Base-by-base conservation (phyloP, 1,140 invertebrate genomes). In the Ooceraea biroi region DNA sequence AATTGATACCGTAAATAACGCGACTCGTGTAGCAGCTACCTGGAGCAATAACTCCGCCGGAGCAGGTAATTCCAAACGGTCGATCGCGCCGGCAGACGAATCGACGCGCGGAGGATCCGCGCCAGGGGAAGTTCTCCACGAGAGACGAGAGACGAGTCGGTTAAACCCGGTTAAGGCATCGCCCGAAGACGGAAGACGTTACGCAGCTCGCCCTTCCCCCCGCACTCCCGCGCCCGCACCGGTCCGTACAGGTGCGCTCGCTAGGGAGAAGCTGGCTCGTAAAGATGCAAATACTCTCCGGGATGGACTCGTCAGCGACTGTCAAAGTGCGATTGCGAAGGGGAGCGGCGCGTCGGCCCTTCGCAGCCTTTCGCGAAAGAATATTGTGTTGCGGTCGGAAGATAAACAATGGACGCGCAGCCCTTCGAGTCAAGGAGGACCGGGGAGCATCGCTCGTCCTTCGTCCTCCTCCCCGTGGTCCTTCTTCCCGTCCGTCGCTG, bases 291-390 rank as follows among this genome's bases (percentile, higher is more conserved):
- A 93, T 93, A 88, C 82, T 83, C 83, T 71, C 76, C 36, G 85
- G 76, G 90, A 92, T 91, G 90, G 90, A 92, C 91, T 92, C 91
- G 92, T 92, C 91, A 91, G 91, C 84, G 86, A 91, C 90, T 92
- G 92, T 92, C 91, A 91, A 88, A 91, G 87, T 87, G 80, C 88
- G 90, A 92, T 92, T 90, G 91, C 90, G 84, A 90, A 91, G 90
- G 85, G 85, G 85, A 78, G 17, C 72, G 77, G 69, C 86, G 48
- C 41, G 58, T 74, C 82, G 85, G 46, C 22, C 41, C 57, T n/a
- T 57, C 73, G 22, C 27, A 48, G 74, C 55, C 60, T 55, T 61
- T 84, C 83, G 85, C 89, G 52, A 87, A 89, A 91, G 85, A 91
- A 91, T 89, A 90, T 89, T 88, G 82, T 87, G 86, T 83, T 82